Percentiles rank a stretch among this genome's conserved stretches.
Conservation (phyloP, 2,888 invertebrate genomes). For the Teleiodes luculella region DNA sequence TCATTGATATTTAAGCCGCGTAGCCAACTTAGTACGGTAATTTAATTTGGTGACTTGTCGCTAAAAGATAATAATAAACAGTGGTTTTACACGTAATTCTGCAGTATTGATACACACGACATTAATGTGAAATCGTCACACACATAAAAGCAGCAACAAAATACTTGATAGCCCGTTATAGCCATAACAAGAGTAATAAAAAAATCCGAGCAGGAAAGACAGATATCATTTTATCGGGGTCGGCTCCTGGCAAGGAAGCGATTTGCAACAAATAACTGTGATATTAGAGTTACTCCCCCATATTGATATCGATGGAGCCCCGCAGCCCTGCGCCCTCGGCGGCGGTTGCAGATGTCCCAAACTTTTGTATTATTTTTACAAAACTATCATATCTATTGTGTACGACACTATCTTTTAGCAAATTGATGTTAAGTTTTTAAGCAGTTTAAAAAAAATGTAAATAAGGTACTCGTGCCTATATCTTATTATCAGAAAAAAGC, state of each 20-base stretch:
- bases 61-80: background rate
- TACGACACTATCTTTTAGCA: too few relatives aligned
- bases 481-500: too few relatives aligned
- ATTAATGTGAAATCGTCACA: slow-evolving; percentile 4
- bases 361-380: slow-evolving; percentile 36
- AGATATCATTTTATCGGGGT: slow-evolving; percentile 52
- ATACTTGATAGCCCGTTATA: background rate
- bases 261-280: slow-evolving; percentile 76
- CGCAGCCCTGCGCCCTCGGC: slow-evolving; percentile 60
- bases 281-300: slow-evolving; percentile 72
- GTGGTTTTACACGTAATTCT: background rate
- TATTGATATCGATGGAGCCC: slow-evolving; percentile 73
- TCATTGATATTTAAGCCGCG: too few relatives aligned
- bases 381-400: background rate
- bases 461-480: too few relatives aligned
- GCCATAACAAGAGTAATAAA: slow-evolving; percentile 13
- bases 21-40: too few relatives aligned
- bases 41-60: background rate
- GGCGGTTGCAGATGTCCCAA: slow-evolving; percentile 53
- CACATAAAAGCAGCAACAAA: slow-evolving; percentile 2
- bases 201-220: slow-evolving; percentile 28
- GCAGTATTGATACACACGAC: background rate
- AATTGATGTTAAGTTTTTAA: too few relatives aligned
- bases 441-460: too few relatives aligned
- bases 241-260: slow-evolving; percentile 50